Percentiles rank a stretch among this genome's conserved stretches.
These are phyloP conservation scores for Zaprionus nigranus DNA, from an alignment of 1,140 invertebrate species.

Conservation along the genomic window DNA sequence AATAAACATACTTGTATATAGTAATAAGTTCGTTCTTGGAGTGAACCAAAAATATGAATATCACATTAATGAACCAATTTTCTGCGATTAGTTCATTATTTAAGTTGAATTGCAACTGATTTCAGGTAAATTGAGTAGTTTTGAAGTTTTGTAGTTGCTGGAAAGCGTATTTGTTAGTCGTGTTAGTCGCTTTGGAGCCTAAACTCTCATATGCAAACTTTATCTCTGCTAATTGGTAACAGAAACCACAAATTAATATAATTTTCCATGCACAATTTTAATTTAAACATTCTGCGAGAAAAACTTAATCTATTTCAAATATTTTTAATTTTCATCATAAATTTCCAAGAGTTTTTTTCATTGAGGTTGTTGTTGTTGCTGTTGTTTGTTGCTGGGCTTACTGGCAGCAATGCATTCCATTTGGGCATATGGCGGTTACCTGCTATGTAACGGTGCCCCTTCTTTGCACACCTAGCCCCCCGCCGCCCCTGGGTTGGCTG, in stretches of 20 bases:
- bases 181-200: background rate
- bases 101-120: too few relatives aligned
- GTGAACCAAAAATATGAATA: too few relatives aligned
- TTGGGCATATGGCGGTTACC: slow-evolving; percentile 40
- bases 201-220: background rate
- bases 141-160: too few relatives aligned
- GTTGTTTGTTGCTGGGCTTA: slow-evolving; percentile 6
- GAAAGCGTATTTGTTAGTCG: too few relatives aligned
- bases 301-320: background rate
- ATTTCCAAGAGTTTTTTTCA: background rate
- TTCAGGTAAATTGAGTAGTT: too few relatives aligned
- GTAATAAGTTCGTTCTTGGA: too few relatives aligned
- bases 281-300: background rate
- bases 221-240: background rate
- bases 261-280: background rate
- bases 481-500: background rate
- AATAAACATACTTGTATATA: too few relatives aligned
- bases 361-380: background rate
- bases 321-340: slow-evolving; percentile 3
- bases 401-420: slow-evolving; percentile 26
- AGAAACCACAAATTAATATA: background rate
- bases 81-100: too few relatives aligned
- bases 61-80: too few relatives aligned
- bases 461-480: too few relatives aligned
- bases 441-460: background rate